phyloP scores from a whole-genome alignment of 2,113 vertebrate genomes.

The Petroica traversi region DNA sequence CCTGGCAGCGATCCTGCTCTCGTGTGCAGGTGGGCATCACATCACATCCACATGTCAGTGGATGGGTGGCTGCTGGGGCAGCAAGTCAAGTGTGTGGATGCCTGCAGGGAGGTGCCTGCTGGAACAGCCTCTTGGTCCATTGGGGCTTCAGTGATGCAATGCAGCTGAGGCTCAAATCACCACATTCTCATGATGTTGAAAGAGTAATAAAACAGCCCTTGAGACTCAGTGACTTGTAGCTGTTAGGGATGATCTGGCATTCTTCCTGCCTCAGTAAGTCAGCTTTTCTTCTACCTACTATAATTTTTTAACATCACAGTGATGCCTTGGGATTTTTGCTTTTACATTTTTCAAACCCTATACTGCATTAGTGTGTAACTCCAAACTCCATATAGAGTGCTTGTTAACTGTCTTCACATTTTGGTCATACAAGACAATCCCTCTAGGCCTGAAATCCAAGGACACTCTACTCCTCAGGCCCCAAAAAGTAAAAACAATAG shows the following conservation, averaged over 20 bases:
- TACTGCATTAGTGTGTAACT: too few species aligned
- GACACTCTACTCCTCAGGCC: too few species aligned
- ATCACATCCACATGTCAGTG: fast-evolving
- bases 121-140: not conserved
- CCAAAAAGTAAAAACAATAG: too few species aligned
- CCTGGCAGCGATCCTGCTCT: not conserved
- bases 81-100: not conserved
- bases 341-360: too few species aligned
- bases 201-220: not conserved
- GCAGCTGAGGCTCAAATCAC: not conserved
- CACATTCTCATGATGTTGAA: not conserved
- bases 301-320: not conserved
- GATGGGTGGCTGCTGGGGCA: not conserved
- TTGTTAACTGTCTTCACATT: too few species aligned
- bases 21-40: not conserved
- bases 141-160: not conserved
- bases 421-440: too few species aligned
- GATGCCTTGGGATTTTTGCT: too few species aligned
- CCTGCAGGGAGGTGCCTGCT: not conserved
- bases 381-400: too few species aligned
- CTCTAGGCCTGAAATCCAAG: too few species aligned
- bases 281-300: not conserved
- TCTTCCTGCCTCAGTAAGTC: not conserved
- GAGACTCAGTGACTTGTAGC: not conserved
- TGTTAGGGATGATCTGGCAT: not conserved